A percentile compares a stretch with the other conserved stretches of the same genome.
Evolutionary conservation across 2,888 invertebrate species (phyloP).

Genomic region (Cotesia congregata): DNA sequence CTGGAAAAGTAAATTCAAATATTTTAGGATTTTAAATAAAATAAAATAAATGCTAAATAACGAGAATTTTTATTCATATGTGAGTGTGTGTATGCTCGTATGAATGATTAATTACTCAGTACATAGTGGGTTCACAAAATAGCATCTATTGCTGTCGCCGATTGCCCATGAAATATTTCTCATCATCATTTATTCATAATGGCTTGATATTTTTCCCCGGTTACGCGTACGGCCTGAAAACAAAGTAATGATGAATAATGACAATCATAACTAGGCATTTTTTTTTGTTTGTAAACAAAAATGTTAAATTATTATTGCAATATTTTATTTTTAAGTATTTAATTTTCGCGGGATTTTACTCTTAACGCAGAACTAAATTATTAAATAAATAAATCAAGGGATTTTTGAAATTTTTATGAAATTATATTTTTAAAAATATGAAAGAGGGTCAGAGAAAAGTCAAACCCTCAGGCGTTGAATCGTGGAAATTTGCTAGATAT

Average conservation of each 20-base stretch:
- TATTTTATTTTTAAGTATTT: too few species aligned
- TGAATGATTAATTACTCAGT: constrained; percentile 15
- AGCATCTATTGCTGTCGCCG: constrained; percentile 18
- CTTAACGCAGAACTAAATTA: too few species aligned
- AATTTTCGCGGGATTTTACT: too few species aligned
- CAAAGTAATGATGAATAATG: constrained; percentile 18
- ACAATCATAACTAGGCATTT: not conserved
- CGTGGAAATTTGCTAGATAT: constrained; percentile 32
- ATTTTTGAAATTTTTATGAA: too few species aligned
- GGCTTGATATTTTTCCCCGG: not conserved
- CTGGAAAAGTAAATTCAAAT: not conserved
- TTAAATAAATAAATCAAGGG: too few species aligned
- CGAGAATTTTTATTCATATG: not conserved
- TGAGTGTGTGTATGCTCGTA: not conserved
- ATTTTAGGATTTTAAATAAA: constrained; percentile 11
- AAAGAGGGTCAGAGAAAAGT: constrained; percentile 7
- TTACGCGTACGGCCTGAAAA: not conserved
- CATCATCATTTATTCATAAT: constrained; percentile 27
- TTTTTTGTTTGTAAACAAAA: too few species aligned
- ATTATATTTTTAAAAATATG: not conserved
- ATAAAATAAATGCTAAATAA: constrained; percentile 6
- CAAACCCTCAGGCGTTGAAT: constrained; percentile 36
- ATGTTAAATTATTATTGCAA: too few species aligned
- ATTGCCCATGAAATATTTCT: constrained; percentile 25
- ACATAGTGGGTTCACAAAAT: not conserved